These are phyloP conservation scores for Philypnodon macrostomus DNA, from an alignment of 2,797 vertebrate genomes.

Conservation along the genomic window DNA sequence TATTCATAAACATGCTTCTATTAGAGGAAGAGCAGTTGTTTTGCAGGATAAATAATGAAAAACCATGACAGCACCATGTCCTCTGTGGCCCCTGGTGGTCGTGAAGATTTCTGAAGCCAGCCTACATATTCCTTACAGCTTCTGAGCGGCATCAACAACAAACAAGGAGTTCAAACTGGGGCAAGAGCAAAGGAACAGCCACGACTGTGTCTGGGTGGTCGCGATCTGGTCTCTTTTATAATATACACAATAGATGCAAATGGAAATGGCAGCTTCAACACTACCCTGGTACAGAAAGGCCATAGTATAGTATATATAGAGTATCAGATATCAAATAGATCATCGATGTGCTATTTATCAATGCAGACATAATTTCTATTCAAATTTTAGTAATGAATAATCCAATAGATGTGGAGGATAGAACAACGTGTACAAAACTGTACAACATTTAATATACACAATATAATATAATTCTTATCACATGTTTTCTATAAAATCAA, in stretches of 20 bases:
- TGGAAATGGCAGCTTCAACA: slow-evolving; percentile 3
- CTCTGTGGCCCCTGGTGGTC: not conserved
- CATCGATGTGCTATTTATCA: too few relatives aligned
- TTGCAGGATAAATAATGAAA: slow-evolving; percentile 24
- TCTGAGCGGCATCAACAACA: slow-evolving; percentile 1
- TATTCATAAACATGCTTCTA: slow-evolving; percentile 37
- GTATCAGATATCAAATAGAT: too few relatives aligned
- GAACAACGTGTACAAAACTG: too few relatives aligned
- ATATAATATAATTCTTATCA: too few relatives aligned
- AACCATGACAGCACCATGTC: not conserved
- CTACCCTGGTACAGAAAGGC: not conserved
- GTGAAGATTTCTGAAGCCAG: slow-evolving; percentile 2
- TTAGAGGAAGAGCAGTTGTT: slow-evolving; percentile 21
- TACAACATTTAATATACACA: too few relatives aligned
- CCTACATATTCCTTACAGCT: slow-evolving; percentile 3
- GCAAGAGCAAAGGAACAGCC: not conserved
- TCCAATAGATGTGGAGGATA: too few relatives aligned
- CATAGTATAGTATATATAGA: too few relatives aligned
- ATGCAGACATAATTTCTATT: too few relatives aligned
- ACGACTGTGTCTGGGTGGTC: not conserved
- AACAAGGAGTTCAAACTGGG: not conserved
- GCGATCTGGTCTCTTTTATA: slow-evolving; percentile 6
- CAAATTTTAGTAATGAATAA: too few relatives aligned
- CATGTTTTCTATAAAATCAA: too few relatives aligned
- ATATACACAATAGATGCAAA: slow-evolving; percentile 14